These are phyloP conservation scores for Sinohyriopsis cumingii DNA, from an alignment of 2,888 invertebrate species.

Conservation along the genomic window DNA sequence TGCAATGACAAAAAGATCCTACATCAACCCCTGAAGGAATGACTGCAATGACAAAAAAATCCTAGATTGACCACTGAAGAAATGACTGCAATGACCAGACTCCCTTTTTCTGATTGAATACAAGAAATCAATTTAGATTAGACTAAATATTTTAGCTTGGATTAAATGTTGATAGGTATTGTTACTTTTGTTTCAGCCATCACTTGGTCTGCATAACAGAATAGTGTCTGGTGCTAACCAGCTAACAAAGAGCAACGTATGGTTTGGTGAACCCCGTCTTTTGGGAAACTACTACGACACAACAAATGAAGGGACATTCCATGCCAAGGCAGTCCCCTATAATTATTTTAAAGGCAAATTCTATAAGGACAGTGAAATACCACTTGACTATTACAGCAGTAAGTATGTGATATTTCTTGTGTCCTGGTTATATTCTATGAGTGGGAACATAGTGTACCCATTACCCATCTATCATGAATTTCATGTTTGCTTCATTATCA, in stretches of 20 bases:
- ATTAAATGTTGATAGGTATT: not conserved
- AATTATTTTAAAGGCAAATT: conserved; percentile 48
- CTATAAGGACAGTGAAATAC: conserved; percentile 55
- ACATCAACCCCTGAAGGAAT: no score
- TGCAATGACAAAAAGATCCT: no score
- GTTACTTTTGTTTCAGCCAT: conserved; percentile 43
- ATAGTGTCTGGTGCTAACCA: conserved; percentile 63
- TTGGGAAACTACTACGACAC: conserved; percentile 57
- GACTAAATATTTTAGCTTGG: not conserved
- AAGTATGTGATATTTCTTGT: conserved; percentile 18
- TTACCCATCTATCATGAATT: no score
- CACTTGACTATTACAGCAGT: conserved; percentile 63
- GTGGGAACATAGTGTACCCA: no score
- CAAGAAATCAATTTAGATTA: not conserved
- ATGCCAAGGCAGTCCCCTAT: conserved; percentile 54
- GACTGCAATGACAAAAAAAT: no score
- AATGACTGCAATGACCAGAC: no score
- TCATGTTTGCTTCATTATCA: no score
- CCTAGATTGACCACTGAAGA: no score
- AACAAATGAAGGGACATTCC: conserved; percentile 50
- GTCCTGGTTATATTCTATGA: not conserved
- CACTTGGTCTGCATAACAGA: conserved; percentile 47
- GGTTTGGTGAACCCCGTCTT: conserved; percentile 61
- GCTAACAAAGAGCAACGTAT: conserved; percentile 62
- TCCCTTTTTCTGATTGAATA: no score